Evolutionary conservation across 2,888 invertebrate genomes (phyloP).

Genomic region (Onchidella celtica): DNA sequence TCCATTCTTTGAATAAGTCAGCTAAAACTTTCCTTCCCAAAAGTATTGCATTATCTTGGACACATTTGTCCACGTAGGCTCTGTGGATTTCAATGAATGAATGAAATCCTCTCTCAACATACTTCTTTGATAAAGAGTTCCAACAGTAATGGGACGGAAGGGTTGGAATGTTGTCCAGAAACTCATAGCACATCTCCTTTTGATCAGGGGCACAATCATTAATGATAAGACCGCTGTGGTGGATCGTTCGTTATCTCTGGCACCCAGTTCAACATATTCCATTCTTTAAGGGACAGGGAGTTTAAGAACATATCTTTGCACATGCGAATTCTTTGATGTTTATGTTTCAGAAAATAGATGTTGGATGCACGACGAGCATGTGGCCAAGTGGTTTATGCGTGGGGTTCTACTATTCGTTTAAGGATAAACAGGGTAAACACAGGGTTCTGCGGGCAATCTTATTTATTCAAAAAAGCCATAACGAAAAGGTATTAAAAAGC

Average conservation of each 20-base stretch:
- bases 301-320: background rate
- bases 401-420: too few relatives aligned
- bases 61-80: background rate
- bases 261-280: background rate
- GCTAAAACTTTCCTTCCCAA: background rate
- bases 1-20: background rate
- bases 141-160: background rate
- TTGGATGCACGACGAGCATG: too few relatives aligned
- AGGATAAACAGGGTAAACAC: too few relatives aligned
- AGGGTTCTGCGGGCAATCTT: too few relatives aligned
- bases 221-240: background rate
- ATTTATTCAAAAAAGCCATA: too few relatives aligned
- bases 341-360: background rate
- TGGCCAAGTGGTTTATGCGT: too few relatives aligned
- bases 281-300: background rate
- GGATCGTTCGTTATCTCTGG: background rate
- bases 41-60: background rate
- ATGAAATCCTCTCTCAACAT: background rate
- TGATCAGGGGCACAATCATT: background rate
- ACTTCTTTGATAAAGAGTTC: background rate
- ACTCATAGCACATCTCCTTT: background rate
- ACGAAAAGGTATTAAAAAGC: too few relatives aligned
- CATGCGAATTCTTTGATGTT: background rate
- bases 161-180: background rate
- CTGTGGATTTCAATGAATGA: background rate